Percentiles rank a stretch among this genome's conserved stretches.
Evolutionary conservation across 2,888 invertebrate species (phyloP).

Genomic region (Leptinotarsa haldemani): DNA sequence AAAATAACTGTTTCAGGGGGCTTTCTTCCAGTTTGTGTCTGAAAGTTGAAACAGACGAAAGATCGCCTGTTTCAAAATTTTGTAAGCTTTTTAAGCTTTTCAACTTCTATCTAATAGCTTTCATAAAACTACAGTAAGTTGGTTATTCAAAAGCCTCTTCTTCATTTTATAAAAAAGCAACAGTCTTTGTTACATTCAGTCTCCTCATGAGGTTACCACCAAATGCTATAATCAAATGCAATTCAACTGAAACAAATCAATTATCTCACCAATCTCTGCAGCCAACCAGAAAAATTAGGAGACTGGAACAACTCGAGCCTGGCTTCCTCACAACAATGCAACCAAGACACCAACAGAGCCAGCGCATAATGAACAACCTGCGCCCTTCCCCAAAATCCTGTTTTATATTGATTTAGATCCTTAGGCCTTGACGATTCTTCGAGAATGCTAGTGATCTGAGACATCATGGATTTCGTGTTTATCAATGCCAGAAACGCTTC

Average conservation of each 20-base stretch:
- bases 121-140: too few relatives aligned
- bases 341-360: slow-evolving; percentile 92
- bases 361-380: slow-evolving; percentile 92
- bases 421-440: slow-evolving; percentile 86
- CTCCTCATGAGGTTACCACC: neutral
- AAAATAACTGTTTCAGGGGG: too few relatives aligned
- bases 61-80: too few relatives aligned
- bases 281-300: slow-evolving; percentile 81
- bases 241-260: too few relatives aligned
- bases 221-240: too few relatives aligned
- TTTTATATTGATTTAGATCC: slow-evolving; percentile 87
- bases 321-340: slow-evolving; percentile 86
- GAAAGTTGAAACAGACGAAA: too few relatives aligned
- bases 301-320: slow-evolving; percentile 81
- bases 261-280: slow-evolving; percentile 75
- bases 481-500: slow-evolving; percentile 85
- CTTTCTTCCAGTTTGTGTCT: too few relatives aligned
- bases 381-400: slow-evolving; percentile 92
- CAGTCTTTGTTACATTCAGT: too few relatives aligned
- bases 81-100: too few relatives aligned
- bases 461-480: slow-evolving; percentile 85
- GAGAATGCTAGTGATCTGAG: slow-evolving; percentile 86
- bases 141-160: too few relatives aligned
- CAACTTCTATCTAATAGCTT: too few relatives aligned
- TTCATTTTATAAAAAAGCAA: too few relatives aligned